Evolutionary conservation across 2,888 invertebrate genomes (phyloP).

Genomic region (Pediacus dermestoides): DNA sequence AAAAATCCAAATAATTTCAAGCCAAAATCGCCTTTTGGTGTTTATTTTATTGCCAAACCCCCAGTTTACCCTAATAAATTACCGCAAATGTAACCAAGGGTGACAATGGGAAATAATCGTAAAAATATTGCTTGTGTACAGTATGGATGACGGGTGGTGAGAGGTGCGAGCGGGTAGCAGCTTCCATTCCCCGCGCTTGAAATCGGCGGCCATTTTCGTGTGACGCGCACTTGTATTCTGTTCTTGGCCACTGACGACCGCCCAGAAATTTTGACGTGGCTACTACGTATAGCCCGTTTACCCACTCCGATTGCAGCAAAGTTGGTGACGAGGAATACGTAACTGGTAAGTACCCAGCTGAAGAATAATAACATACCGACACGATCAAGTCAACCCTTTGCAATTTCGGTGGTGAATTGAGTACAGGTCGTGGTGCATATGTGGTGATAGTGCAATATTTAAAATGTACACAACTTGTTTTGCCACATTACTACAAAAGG

Average conservation of each 20-base stretch:
- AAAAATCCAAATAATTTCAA: too few relatives aligned
- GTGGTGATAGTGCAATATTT: slow-evolving; percentile 49
- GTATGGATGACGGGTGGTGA: slow-evolving; percentile 12
- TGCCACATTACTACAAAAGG: slow-evolving; percentile 45
- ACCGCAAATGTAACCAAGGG: too few relatives aligned
- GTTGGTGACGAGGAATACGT: slow-evolving; percentile 94
- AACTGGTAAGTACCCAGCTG: slow-evolving; percentile 79
- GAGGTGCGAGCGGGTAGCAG: slow-evolving; percentile 15
- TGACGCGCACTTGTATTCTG: slow-evolving; percentile 74
- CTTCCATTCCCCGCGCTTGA: slow-evolving; percentile 56
- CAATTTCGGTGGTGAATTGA: slow-evolving; percentile 35
- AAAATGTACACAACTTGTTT: slow-evolving; percentile 44
- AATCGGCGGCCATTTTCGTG: slow-evolving; percentile 66
- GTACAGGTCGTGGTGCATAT: too few relatives aligned
- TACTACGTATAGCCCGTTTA: slow-evolving; percentile 90
- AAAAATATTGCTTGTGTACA: too few relatives aligned
- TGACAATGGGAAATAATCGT: too few relatives aligned
- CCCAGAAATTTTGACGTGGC: slow-evolving; percentile 86
- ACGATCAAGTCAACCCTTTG: slow-evolving; percentile 49
- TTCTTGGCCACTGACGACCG: slow-evolving; percentile 78
- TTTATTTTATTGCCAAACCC: too few relatives aligned
- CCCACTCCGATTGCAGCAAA: slow-evolving; percentile 92
- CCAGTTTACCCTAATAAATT: too few relatives aligned
- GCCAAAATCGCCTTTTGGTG: too few relatives aligned
- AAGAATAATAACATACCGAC: slow-evolving; percentile 59